Base-by-base conservation (phyloP, 2,797 vertebrate genomes). In the Pseudochromis fuscus region DNA sequence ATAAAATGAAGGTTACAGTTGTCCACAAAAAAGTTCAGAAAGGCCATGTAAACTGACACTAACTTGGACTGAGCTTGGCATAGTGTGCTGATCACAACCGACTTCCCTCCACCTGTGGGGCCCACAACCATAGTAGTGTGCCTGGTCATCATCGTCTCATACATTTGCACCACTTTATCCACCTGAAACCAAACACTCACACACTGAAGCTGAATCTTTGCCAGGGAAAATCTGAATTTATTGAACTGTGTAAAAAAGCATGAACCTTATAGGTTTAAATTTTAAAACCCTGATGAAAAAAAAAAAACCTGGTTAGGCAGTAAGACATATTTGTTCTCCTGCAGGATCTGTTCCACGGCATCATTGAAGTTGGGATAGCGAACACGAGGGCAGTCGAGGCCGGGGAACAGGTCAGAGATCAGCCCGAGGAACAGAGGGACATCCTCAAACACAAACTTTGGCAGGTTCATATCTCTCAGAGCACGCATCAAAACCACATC, bases 41-140 rank as follows among this genome's bases (percentile, higher is more conserved):
- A 15, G 5, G 7, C 35, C 0, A 40, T 46, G 5, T 49, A 31
- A 53, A 67, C 25, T 24, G 21, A 45, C 18, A 94, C 94, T 94
- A 79, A 99, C 98, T 91, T 98, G 28, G 94, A 98, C 91, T 99
- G 98, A 67, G 98, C 96, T 67, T 96, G 96, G 87, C 97, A 98
- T 86, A 99, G 93, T 13, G 96, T 88, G n/a, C 88, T 96, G 85
- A 99, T 98, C 87, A 98, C 96, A 82, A 99, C 96, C 0, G 98
- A 96, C 88, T 99, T 99, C 67, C 98, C 98, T 23, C 98, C 98
- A 67, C 97, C 96, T 0, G 98, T 99, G 25, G 97, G 97, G 48
- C 98, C 98, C 62, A 99, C 98, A 66, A 98, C 86, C 97, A 99
- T 98, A 0, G 97, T 98, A 0, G 98, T 97, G 89, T 99, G 98